Conservation (phyloP, 2,797 vertebrate genomes). For the Todus mexicanus region DNA sequence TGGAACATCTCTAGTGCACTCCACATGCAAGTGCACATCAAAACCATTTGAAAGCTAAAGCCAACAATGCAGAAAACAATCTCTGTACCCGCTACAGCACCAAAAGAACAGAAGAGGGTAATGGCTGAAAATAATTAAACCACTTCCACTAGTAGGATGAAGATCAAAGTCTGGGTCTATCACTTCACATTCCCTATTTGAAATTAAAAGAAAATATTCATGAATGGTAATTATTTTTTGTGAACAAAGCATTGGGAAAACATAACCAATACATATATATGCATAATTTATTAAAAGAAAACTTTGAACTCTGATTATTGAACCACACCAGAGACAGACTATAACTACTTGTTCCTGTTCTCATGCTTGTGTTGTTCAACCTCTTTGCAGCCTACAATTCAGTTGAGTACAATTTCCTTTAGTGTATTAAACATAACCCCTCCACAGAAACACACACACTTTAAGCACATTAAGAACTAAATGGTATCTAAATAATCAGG, state of each 20-base stretch:
- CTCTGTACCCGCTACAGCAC: background rate
- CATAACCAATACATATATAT: slow-evolving; percentile 21
- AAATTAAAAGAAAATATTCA: slow-evolving; percentile 42
- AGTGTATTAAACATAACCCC: background rate
- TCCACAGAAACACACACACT: background rate
- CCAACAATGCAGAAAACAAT: background rate
- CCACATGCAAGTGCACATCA: background rate
- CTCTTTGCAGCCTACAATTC: background rate
- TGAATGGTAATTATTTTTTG: slow-evolving; percentile 15
- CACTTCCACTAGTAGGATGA: background rate
- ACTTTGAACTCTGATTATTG: slow-evolving; percentile 32
- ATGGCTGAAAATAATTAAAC: slow-evolving; percentile 15
- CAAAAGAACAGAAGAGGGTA: background rate
- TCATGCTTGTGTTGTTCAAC: background rate
- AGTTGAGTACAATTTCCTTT: background rate
- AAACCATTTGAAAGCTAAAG: background rate
- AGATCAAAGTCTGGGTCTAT: slow-evolving; percentile 50
- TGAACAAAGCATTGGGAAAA: slow-evolving; percentile 33
- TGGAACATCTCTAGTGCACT: fast-evolving
- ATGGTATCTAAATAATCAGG: background rate
- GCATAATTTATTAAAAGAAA: slow-evolving; percentile 36
- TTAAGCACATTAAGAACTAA: slow-evolving; percentile 8
- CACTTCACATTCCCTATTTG: background rate
- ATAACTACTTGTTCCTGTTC: background rate
- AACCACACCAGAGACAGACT: slow-evolving; percentile 13